Base-by-base conservation (phyloP, 2,113 vertebrate species). In the Stegastes partitus region DNA sequence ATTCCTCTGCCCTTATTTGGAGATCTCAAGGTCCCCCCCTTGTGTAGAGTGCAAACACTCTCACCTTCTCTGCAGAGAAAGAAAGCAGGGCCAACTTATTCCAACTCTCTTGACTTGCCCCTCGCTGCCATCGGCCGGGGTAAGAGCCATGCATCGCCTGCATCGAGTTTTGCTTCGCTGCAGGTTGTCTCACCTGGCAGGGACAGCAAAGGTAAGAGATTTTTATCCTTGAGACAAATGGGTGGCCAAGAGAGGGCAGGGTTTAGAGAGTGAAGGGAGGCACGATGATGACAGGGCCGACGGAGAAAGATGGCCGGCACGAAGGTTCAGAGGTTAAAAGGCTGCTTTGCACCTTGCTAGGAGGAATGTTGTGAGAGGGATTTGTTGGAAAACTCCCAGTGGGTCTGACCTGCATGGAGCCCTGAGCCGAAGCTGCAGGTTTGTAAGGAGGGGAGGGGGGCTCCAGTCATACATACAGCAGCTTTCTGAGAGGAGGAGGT, bases 1-100 rank as follows among this genome's bases (percentile, higher is more conserved):
- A 93, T 95, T 96, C 95, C 92, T 92, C 84, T 89, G 89, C 80
- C 93, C 94, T 92, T 96, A 95, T 94, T 94, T 94, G 95, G 92
- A 85, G 74, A 92, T 91, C 83, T 68, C 86, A 87, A 91, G 92
- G 87, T 83, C 82, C 86, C 85, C 75, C 58, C 79, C 77, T 79
- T 87, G 89, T 90, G 81, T 89, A 73, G 92, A 93, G 79, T 76
- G 74, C 73, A 83, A 89, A 88, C 89, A 81, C 82, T 63, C 92
- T 89, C 92, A 87, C 92, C 86, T 94, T 82, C 87, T 82, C 85
- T 66, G 68, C 71, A 57, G 79, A 81, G 89, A 69, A 83, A 82
- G 86, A 87, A 83, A 87, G 82, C 80, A 14, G 68, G 74, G 81
- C 77, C 70, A 89, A 84, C 81, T 90, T 68, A 71, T 68, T 79